phyloP scores from a whole-genome alignment of 2,888 invertebrate genomes.

The Metallyticus violacea region DNA sequence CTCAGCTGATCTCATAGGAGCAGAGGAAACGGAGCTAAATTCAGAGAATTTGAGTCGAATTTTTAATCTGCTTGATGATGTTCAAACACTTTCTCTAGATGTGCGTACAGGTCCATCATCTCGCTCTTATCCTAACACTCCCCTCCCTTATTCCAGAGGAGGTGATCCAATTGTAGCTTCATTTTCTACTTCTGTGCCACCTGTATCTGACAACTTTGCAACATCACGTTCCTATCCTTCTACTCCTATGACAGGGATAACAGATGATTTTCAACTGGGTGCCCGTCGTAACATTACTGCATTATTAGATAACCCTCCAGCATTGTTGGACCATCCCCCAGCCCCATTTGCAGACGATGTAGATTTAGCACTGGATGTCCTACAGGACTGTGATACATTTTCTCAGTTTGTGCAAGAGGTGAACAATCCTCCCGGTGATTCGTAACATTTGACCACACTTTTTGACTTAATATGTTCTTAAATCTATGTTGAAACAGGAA shows the following conservation, averaged over 20 bases:
- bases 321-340: not conserved
- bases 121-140: constrained; percentile 47
- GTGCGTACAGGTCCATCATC: constrained; percentile 36
- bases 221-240: constrained; percentile 73
- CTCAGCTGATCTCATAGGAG: not conserved
- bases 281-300: constrained; percentile 12
- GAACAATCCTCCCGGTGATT: not conserved
- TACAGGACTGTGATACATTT: constrained; percentile 19
- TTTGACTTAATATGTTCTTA: not conserved
- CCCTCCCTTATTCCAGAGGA: constrained; percentile 35
- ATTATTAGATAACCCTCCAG: constrained; percentile 12
- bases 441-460: not conserved
- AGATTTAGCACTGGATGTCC: constrained; percentile 12
- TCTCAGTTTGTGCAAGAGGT: constrained; percentile 19
- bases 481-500: not conserved
- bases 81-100: constrained; percentile 1
- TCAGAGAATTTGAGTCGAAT: constrained; percentile 65
- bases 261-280: not conserved
- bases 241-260: constrained; percentile 57
- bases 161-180: constrained; percentile 39
- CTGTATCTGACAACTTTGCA: constrained; percentile 37
- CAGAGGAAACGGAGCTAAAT: constrained; percentile 37
- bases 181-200: constrained; percentile 41
- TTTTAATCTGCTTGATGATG: constrained; percentile 57
- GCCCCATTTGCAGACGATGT: constrained; percentile 2